Percentiles rank a stretch among this genome's conserved stretches.
Evolutionary conservation across 2,113 vertebrate species (phyloP).

Genomic region (Lamprotornis superbus): DNA sequence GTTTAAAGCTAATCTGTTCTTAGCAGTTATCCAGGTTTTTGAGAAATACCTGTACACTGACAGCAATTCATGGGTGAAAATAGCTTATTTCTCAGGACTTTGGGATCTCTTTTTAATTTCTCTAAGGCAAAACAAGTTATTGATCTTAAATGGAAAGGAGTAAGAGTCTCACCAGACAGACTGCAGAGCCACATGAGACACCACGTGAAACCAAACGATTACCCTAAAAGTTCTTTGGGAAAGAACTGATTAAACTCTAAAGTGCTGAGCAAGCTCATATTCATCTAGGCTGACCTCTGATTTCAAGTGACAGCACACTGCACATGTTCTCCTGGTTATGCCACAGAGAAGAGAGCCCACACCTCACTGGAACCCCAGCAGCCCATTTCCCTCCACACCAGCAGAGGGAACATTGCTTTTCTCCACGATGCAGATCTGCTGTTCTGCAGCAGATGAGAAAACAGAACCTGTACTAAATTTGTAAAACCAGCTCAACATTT

Average conservation of each 20-base stretch:
- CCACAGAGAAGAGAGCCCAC: not conserved
- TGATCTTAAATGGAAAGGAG: not conserved
- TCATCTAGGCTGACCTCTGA: accelerated
- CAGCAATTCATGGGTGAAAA: not conserved
- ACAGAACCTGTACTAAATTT: not conserved
- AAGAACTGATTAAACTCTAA: not conserved
- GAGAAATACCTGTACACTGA: not conserved
- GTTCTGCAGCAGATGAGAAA: not conserved
- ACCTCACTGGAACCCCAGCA: not conserved
- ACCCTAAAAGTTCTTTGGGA: not conserved
- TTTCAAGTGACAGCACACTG: not conserved
- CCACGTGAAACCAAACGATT: not conserved
- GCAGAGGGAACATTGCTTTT: not conserved
- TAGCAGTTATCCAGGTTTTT: not conserved
- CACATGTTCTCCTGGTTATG: not conserved
- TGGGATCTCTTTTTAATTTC: not conserved
- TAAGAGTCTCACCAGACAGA: not conserved
- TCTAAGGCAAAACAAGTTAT: not conserved
- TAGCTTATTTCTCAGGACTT: not conserved
- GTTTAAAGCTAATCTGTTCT: not conserved
- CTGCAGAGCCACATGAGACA: not conserved
- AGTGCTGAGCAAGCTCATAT: not conserved
- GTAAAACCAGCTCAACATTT: not conserved
- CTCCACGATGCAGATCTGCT: not conserved
- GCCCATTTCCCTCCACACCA: not conserved